Evolutionary conservation across 2,888 invertebrate species (phyloP).

Genomic region (Conistra vaccinii): DNA sequence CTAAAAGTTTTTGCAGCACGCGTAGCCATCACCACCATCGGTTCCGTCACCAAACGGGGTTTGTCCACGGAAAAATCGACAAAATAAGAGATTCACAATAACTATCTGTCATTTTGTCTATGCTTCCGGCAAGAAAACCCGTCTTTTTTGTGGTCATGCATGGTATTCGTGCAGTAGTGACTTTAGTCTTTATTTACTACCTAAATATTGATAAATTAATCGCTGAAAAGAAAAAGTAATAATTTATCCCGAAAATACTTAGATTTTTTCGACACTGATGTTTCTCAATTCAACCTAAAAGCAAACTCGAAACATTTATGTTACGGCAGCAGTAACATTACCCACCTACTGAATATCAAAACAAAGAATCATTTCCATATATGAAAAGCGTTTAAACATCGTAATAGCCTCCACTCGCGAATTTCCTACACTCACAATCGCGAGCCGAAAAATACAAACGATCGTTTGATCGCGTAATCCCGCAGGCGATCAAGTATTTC

Average conservation of each 20-base stretch:
- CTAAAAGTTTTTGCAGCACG: neutral
- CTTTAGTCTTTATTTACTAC: neutral
- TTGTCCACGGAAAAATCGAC: too few species aligned
- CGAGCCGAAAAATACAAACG: slow-evolving; percentile 78
- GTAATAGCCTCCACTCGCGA: slow-evolving; percentile 52
- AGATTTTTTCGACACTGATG: neutral
- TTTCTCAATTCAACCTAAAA: slow-evolving; percentile 1
- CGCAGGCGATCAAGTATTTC: slow-evolving; percentile 82
- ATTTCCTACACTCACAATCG: slow-evolving; percentile 67
- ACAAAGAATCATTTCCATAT: slow-evolving; percentile 53
- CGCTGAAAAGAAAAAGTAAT: neutral
- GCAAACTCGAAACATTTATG: slow-evolving; percentile 16
- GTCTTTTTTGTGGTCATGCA: too few species aligned
- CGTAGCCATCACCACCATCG: too few species aligned
- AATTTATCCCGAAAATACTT: neutral
- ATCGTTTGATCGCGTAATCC: slow-evolving; percentile 83
- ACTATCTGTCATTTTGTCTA: too few species aligned
- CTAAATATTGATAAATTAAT: neutral
- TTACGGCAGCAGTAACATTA: slow-evolving; percentile 29
- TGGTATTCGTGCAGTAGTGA: too few species aligned
- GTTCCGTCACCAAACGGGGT: too few species aligned
- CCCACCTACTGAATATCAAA: slow-evolving; percentile 38
- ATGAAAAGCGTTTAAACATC: slow-evolving; percentile 51
- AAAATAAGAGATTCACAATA: too few species aligned
- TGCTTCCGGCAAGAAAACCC: too few species aligned